Base-by-base conservation (phyloP, 2,113 vertebrate species). In the Pogona vitticeps region DNA sequence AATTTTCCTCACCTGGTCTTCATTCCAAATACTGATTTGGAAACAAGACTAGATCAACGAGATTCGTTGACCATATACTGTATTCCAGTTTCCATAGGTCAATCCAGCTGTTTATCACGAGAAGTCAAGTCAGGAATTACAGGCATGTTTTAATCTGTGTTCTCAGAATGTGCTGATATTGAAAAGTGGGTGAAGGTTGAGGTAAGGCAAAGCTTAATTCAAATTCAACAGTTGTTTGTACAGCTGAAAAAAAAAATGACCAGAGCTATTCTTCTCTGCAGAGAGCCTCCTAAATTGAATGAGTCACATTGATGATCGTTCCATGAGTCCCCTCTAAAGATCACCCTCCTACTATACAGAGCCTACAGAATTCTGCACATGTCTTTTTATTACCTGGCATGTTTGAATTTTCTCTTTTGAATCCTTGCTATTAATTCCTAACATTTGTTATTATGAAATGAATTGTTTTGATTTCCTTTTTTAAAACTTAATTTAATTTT, bases 351-450 rank as follows among this genome's bases (percentile, higher is more conserved):
- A 94, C 97, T 95, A 95, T 96, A 96, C 95, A 96, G 95, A 91
- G 93, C 88, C 94, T 88, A 88, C 81, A 90, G 85, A 92, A 89
- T 90, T 95, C 90, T 95, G 96, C 96, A 96, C 95, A 95, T 17
- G 89, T 93, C 93, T 94, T 92, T 96, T 94, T 95, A 95, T 97
- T 95, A 94, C 92, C 93, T 93, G 93, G 97, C 97, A 97, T 97
- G 97, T 96, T 96, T 93, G 94, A 95, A 95, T 93, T 90, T 94
- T 95, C 95, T 96, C 92, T 95, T 95, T 96, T 94, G 96, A 90
- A 93, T 88, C 86, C 95, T 93, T 95, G 94, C 91, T 86, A 93
- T 91, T 92, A 94, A 93, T 95, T 93, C 93, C 94, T 95, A 92
- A 95, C 92, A 90, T 95, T 94, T 95, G 93, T 95, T 94, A 94